Conservation (phyloP, 2,888 invertebrate genomes). For the Spilarctia lutea region DNA sequence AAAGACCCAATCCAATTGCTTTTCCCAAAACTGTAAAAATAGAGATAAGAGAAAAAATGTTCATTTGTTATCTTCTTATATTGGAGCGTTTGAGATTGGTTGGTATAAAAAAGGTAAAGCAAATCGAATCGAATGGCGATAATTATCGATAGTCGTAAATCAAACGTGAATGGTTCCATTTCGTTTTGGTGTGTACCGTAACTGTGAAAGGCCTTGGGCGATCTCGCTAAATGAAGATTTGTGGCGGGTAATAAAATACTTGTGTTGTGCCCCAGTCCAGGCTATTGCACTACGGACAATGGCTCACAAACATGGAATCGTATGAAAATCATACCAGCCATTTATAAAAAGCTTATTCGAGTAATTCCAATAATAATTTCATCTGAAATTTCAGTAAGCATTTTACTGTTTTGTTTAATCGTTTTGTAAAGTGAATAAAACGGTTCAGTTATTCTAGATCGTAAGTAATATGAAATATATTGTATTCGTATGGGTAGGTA, state of each 20-base stretch:
- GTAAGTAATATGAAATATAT: not conserved
- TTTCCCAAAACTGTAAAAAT: conserved; percentile 26
- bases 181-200: conserved; percentile 64
- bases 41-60: conserved; percentile 26
- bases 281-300: conserved; percentile 54
- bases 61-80: conserved; percentile 27
- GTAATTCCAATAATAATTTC: conserved; percentile 37
- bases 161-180: conserved; percentile 71
- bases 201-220: conserved; percentile 64
- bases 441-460: not conserved
- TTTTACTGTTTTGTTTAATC: conserved; percentile 21
- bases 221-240: conserved; percentile 75
- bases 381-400: conserved; percentile 21
- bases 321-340: conserved; percentile 43
- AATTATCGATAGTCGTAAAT: conserved; percentile 72
- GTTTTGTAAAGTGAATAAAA: not conserved
- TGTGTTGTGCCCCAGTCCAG: conserved; percentile 46
- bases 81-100: conserved; percentile 32
- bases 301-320: conserved; percentile 46
- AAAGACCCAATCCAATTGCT: conserved; percentile 30
- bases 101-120: conserved; percentile 50
- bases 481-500: not conserved
- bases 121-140: conserved; percentile 60
- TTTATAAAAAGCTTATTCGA: conserved; percentile 43
- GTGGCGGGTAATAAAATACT: conserved; percentile 74